A percentile compares a stretch with the other conserved stretches of the same genome.
Conservation (phyloP, 2,888 invertebrate species). For the Acleris cristana region DNA sequence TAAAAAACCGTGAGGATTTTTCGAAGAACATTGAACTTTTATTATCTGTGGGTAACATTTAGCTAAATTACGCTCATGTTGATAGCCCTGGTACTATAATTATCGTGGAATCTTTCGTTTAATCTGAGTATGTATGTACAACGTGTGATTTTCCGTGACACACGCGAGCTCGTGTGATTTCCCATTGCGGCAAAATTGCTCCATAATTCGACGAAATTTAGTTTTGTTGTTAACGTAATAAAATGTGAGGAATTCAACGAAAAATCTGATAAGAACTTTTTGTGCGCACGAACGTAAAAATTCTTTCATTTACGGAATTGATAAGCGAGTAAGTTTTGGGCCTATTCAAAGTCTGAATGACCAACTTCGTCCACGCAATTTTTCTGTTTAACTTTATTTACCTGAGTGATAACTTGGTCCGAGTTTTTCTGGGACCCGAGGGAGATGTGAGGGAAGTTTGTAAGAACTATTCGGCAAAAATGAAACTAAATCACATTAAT, state of each 20-base stretch:
- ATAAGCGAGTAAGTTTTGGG: slow-evolving; percentile 61
- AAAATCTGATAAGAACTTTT: slow-evolving; percentile 53
- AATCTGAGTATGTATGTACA: slow-evolving; percentile 46
- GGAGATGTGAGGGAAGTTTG: slow-evolving; percentile 51
- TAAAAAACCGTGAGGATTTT: too few species aligned
- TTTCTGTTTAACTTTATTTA: slow-evolving; percentile 64
- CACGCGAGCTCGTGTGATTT: slow-evolving; percentile 59
- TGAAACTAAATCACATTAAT: slow-evolving; percentile 65
- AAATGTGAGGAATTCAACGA: slow-evolving; percentile 44
- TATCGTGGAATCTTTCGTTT: slow-evolving; percentile 53
- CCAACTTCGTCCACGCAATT: slow-evolving; percentile 52
- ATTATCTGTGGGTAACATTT: not conserved
- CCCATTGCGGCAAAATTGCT: slow-evolving; percentile 50
- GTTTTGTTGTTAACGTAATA: slow-evolving; percentile 50
- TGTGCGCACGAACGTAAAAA: slow-evolving; percentile 54
- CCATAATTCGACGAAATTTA: slow-evolving; percentile 48
- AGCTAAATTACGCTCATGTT: too few species aligned
- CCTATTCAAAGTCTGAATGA: slow-evolving; percentile 49
- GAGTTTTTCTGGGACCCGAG: slow-evolving; percentile 55
- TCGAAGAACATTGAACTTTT: too few species aligned
- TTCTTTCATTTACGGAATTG: slow-evolving; percentile 64
- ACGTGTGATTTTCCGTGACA: slow-evolving; percentile 49
- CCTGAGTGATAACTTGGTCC: slow-evolving; percentile 65
- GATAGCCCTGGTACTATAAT: slow-evolving; percentile 13
- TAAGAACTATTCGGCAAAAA: slow-evolving; percentile 59